These are phyloP conservation scores for Cydia amplana DNA, from an alignment of 1,140 invertebrate genomes.

Conservation along the genomic window DNA sequence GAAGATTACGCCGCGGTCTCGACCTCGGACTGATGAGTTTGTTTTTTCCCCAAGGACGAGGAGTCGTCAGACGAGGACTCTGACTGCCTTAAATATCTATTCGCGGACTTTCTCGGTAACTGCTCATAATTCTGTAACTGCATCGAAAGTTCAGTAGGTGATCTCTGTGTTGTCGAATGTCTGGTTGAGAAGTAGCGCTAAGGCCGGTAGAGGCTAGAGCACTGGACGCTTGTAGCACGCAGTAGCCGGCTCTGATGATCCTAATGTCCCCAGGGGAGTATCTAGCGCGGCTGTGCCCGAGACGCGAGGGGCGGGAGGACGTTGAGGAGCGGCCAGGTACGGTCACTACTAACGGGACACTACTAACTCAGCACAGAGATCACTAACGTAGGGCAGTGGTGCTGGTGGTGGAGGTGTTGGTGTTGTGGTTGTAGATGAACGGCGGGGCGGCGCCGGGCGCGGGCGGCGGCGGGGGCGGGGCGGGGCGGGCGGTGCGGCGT, in stretches of 20 bases:
- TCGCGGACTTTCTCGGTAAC: slow-evolving; percentile 81
- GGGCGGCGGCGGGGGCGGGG: slow-evolving; percentile 43
- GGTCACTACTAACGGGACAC: slow-evolving; percentile 52
- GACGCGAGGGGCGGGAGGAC: slow-evolving; percentile 48
- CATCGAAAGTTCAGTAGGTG: slow-evolving; percentile 57
- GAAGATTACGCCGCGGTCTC: slow-evolving; percentile 23
- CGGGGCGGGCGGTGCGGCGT: slow-evolving; percentile 80
- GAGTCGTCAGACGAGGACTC: slow-evolving; percentile 81
- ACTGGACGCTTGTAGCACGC: not conserved
- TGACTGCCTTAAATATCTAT: slow-evolving; percentile 84
- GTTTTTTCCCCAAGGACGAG: slow-evolving; percentile 73
- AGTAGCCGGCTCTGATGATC: slow-evolving; percentile 32
- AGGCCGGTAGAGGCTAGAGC: slow-evolving; percentile 32
- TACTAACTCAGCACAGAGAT: slow-evolving; percentile 36
- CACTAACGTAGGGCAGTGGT: slow-evolving; percentile 40
- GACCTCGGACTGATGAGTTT: slow-evolving; percentile 52
- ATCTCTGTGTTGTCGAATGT: slow-evolving; percentile 70
- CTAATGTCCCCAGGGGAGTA: slow-evolving; percentile 64
- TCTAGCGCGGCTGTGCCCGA: slow-evolving; percentile 66
- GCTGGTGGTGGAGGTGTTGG: slow-evolving; percentile 48
- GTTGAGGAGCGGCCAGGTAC: slow-evolving; percentile 47
- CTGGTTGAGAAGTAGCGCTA: slow-evolving; percentile 59
- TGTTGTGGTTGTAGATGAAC: slow-evolving; percentile 85
- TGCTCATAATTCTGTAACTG: slow-evolving; percentile 53
- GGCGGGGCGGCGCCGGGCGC: slow-evolving; percentile 69